phyloP scores from a whole-genome alignment of 2,888 invertebrate species.

The Temnothorax ravouxi region DNA sequence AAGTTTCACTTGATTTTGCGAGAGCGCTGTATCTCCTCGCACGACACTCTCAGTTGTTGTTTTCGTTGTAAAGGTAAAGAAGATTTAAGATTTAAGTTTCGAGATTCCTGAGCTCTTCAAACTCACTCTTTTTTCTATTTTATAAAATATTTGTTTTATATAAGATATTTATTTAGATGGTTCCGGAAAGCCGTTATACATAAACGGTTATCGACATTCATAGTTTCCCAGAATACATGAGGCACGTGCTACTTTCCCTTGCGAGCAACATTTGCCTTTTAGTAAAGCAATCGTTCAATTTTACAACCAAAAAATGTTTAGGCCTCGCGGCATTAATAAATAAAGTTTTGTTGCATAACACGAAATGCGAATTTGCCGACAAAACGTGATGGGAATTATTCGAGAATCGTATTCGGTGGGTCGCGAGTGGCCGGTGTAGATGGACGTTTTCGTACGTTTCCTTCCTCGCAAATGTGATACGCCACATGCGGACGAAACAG shows the following conservation, averaged over 20 bases:
- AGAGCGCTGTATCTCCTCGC: not conserved
- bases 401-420: not conserved
- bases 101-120: not conserved
- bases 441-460: not conserved
- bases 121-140: not conserved
- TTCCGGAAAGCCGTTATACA: not conserved
- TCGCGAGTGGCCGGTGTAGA: not conserved
- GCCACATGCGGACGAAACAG: conserved; percentile 38
- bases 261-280: not conserved
- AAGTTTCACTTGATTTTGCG: conserved; percentile 36
- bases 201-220: not conserved
- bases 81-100: conserved; percentile 31
- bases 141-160: not conserved
- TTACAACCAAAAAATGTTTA: not conserved
- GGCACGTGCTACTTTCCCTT: not conserved
- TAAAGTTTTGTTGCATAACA: not conserved
- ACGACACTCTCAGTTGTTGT: not conserved
- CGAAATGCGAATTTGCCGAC: conserved; percentile 41
- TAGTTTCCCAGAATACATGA: not conserved
- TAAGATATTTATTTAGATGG: not conserved
- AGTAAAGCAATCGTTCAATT: not conserved
- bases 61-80: not conserved
- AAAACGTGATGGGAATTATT: conserved; percentile 36
- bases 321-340: conserved; percentile 15
- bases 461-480: not conserved